Percentiles rank a stretch among this genome's conserved stretches.
Conservation (phyloP, 2,888 invertebrate species). For the Tuta absoluta region DNA sequence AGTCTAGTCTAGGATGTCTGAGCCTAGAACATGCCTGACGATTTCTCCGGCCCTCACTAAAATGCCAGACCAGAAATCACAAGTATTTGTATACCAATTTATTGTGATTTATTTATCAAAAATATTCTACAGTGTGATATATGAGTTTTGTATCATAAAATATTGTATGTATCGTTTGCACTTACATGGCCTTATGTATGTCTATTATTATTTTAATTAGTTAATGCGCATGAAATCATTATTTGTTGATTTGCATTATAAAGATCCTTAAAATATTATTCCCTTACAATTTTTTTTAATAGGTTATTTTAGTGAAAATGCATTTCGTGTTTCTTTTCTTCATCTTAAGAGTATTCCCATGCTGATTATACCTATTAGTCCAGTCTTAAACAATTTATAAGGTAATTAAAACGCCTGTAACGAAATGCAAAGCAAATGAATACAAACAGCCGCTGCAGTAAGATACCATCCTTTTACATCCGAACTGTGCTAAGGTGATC, state of each 20-base stretch:
- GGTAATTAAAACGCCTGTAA: not conserved
- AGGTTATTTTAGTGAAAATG: no score
- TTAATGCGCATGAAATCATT: no score
- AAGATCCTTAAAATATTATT: no score
- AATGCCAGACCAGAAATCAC: not conserved
- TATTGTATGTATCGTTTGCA: no score
- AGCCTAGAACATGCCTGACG: constrained; percentile 7
- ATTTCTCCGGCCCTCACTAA: not conserved
- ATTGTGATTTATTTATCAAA: not conserved
- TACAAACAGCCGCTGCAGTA: constrained; percentile 40
- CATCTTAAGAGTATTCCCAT: not conserved
- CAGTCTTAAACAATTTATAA: not conserved
- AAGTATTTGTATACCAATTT: constrained; percentile 9
- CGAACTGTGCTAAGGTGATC: constrained; percentile 79
- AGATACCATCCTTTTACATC: constrained; percentile 58
- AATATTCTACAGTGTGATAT: no score
- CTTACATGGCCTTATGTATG: no score
- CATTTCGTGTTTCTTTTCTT: no score
- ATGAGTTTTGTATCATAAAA: no score
- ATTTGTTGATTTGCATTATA: no score
- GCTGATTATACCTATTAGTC: not conserved
- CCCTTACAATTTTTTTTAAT: no score
- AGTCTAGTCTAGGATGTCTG: constrained; percentile 2
- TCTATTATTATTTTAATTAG: no score
- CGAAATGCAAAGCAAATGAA: constrained; percentile 27